Base-by-base conservation (phyloP, 1,140 invertebrate species). In the Aricia agestis region DNA sequence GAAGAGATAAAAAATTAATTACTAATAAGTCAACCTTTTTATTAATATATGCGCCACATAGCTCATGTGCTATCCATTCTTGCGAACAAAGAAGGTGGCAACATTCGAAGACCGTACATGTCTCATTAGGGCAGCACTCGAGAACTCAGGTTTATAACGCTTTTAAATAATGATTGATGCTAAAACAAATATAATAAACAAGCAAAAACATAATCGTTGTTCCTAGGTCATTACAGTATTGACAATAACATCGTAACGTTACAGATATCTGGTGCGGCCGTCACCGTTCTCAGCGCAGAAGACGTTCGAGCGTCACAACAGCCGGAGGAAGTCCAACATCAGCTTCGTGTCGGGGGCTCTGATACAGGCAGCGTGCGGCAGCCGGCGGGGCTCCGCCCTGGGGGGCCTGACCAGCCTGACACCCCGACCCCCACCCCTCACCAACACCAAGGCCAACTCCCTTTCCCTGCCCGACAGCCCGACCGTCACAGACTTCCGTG, bases 201-300 rank as follows among this genome's bases (percentile, higher is more conserved):
- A 25, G 25, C 25, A 25, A 25, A 25, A 25, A 25, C 3, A 25
- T 3, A 25, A 25, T 9, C 2, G 3, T 52, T 2, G 11, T 52
- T 52, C 11, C 9, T 52, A 52, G 11, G 13, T 1, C 9, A 45
- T 45, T 52, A 36, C 45, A 13, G 5, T 13, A 13, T 52, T 52
- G 36, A 52, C 45, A 52, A 52, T 13, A 7, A 36, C 36, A 36
- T 36, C 9, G 5, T 7, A 52, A 75, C 70, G 74, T 92, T 91
- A 42, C 88, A 96, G 96, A 81, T 98, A 97, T 74, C 90, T 98
- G 74, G 96, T 98, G 9, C 93, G 97, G 1, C 97, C 97, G 0
- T 97, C 96, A 79, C 97, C 97, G 6, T 98, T 98, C 82, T 97
- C 97, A 31, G 97, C 97, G 6, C 97, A 98, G 86, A 98, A 98